Evolutionary conservation across 2,797 vertebrate genomes (phyloP), one percentile per base, ranked within the genome.

Genomic region (Bucorvus abyssinicus): DNA sequence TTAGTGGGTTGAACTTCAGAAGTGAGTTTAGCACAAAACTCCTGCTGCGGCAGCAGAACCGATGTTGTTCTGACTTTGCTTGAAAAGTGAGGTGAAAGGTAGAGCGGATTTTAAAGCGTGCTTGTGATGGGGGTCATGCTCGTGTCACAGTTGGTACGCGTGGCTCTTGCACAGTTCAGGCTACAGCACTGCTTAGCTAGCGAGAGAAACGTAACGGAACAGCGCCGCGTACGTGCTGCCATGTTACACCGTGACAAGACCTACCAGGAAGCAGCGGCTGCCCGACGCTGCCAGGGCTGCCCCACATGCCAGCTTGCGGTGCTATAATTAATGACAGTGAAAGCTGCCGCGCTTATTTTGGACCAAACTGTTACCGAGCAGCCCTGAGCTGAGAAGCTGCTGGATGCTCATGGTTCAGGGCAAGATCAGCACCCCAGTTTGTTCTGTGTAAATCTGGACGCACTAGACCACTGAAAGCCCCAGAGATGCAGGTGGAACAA

Each of bases 151-250:
- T 9, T 21, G 44, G 30, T 47, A 10, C 4, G 0, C n/a, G 12
- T 10, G 59, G 36, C 34, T 73, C 44, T 61, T 5, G 1, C 40
- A 15, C 29, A 8, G 23, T 19, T 86, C 32, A 34, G 55, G 55
- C 50, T 38, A 30, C 44, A 42, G 76, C 20, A 7, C 38, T 22
- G 27, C 73, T 60, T 21, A 32, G 29, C 40, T 24, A 45, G 53
- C 9, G 13, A 42, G 45, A 84, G 50, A 76, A 34, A 34, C 0
- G 15, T 50, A 12, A 17, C 1, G 22, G 40, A 61, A 38, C 44
- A 36, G 9, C 2, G 5, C 27, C 57, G 34, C 13, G 19, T 22
- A 7, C 1, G 8, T 0, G 0, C 71, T 52, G 73, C 10, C 1
- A 4, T 18, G 7, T 60, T 40, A 11, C 10, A 7, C 34, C 70